Percentiles rank a stretch among this genome's conserved stretches.
phyloP scores from a whole-genome alignment of 2,888 invertebrate species.

The Dexiosoma caninum region DNA sequence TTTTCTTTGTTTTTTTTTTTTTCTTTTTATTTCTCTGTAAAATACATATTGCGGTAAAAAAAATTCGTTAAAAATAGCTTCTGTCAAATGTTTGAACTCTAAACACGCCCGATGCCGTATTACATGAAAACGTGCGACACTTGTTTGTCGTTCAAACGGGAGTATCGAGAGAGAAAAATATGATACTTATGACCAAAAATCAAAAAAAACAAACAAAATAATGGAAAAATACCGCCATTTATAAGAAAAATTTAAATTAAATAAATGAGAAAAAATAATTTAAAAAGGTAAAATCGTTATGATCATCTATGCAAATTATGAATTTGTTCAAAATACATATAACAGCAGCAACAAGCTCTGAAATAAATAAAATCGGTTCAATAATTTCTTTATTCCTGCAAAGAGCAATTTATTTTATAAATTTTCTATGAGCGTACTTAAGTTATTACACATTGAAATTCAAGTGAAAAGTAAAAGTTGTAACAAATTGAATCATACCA shows the following conservation, averaged over 20 bases:
- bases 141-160: conserved; percentile 42
- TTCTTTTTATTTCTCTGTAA: conserved; percentile 18
- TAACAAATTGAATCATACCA: conserved; percentile 35
- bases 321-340: background rate
- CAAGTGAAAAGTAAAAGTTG: conserved; percentile 51
- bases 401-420: conserved; percentile 21
- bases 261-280: background rate
- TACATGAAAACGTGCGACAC: conserved; percentile 57
- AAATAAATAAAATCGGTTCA: conserved; percentile 24
- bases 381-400: conserved; percentile 41
- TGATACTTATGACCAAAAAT: too few species aligned
- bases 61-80: conserved; percentile 49
- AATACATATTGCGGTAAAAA: conserved; percentile 41
- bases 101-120: conserved; percentile 54
- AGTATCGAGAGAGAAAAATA: background rate
- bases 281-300: conserved; percentile 10
- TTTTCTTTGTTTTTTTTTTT: conserved; percentile 1
- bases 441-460: background rate
- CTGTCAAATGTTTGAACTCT: conserved; percentile 56
- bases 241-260: conserved; percentile 4
- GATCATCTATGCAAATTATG: conserved; percentile 48
- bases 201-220: background rate
- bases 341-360: conserved; percentile 1
- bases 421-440: background rate
- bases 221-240: conserved; percentile 26